Conservation (phyloP, 2,113 vertebrate genomes). For the Riparia riparia region DNA sequence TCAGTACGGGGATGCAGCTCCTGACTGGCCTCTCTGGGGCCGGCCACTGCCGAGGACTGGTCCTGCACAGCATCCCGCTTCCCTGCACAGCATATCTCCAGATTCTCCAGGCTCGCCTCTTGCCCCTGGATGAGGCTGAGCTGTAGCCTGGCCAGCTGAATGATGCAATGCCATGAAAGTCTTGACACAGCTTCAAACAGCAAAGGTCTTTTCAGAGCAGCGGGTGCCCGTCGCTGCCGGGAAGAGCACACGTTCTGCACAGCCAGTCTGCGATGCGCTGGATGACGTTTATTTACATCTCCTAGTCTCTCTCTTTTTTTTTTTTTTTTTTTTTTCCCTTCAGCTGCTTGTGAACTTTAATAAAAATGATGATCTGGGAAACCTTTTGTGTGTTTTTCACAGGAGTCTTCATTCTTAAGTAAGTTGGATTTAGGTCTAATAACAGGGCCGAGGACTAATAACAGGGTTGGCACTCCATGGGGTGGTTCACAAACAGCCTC, state of each 20-base stretch:
- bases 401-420: slow-evolving; percentile 47
- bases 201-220: slow-evolving; percentile 2
- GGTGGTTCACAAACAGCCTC: slow-evolving; percentile 39
- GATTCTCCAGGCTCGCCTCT: neutral
- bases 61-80: neutral
- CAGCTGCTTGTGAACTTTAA: slow-evolving; percentile 47
- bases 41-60: neutral
- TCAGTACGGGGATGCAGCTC: neutral
- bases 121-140: neutral
- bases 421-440: slow-evolving; percentile 36
- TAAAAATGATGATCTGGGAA: slow-evolving; percentile 67
- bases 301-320: neutral
- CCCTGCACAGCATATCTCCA: neutral
- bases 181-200: slow-evolving; percentile 29
- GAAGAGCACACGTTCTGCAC: neutral
- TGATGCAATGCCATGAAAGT: slow-evolving; percentile 32
- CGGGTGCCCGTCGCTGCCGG: neutral
- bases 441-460: slow-evolving; percentile 35
- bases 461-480: slow-evolving; percentile 4
- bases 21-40: neutral
- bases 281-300: slow-evolving; percentile 38
- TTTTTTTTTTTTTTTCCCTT: neutral
- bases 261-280: neutral
- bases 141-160: slow-evolving; percentile 25
- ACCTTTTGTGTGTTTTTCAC: slow-evolving; percentile 1